Evolutionary conservation across 2,888 invertebrate genomes (phyloP), one percentile per base, ranked within the genome.

Genomic region (Plemyria rubiginata): DNA sequence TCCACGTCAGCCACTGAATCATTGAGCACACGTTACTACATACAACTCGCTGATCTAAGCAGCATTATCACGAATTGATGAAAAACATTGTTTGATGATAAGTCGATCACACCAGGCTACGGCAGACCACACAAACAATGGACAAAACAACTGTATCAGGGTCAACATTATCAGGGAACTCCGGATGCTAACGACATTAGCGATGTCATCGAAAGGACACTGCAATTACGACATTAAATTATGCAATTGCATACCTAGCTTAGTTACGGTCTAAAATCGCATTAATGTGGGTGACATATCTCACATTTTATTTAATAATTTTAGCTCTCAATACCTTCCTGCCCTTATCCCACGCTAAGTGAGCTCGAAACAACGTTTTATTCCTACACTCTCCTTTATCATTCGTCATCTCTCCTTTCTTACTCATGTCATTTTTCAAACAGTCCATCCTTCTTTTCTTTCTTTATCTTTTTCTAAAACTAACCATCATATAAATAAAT

Each of bases 101-200:
- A 52, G 12, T 43, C 51, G n/a, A 46, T 41, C 29, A 41, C 45
- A 41, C 48, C 36, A 40, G 22, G 59, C 45, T 36, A 49, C 41
- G 32, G 45, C 16, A 29, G 49, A 38, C 52, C 46, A 63, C 46
- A 51, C 15, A 56, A 70, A 72, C 64, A 72, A 71, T 70, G 71
- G 67, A 74, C 73, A 68, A 69, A 67, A 67, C 62, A 67, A 57
- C 63, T 62, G 62, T 71, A 72, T 70, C 73, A 69, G 63, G 66
- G 72, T 71, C 66, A 60, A 55, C 66, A 71, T 72, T 75, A 77
- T 78, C 74, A 66, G 70, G 65, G 60, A 58, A 60, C 74, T 73
- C 73, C 77, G 79, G 79, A 79, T 76, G 73, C 69, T 62, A 70
- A 70, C 66, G 72, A 75, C 70, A 74, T 76, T 73, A 56, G 61